phyloP scores from a whole-genome alignment of 2,113 vertebrate species.

The Zeus faber region DNA sequence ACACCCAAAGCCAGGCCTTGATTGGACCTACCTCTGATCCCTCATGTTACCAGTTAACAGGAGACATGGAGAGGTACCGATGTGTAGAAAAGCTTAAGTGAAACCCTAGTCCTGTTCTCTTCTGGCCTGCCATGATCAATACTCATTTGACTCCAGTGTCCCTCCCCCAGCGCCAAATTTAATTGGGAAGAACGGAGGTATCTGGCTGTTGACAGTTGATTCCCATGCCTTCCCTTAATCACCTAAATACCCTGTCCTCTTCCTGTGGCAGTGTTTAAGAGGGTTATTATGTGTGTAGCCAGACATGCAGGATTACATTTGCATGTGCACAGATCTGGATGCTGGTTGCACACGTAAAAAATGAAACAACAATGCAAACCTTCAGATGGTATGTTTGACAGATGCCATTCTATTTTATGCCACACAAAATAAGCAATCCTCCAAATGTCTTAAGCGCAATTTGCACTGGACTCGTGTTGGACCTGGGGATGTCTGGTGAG shows the following conservation, averaged over 20 bases:
- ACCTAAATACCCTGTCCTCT: constrained; percentile 11
- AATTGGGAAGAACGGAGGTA: constrained; percentile 64
- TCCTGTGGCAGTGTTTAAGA: constrained; percentile 50
- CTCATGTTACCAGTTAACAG: constrained; percentile 69
- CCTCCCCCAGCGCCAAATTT: constrained; percentile 66
- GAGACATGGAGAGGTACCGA: constrained; percentile 67
- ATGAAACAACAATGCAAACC: too few relatives aligned
- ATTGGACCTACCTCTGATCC: constrained; percentile 63
- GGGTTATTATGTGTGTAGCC: constrained; percentile 58
- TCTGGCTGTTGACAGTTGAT: constrained; percentile 67
- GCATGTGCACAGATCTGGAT: constrained; percentile 16
- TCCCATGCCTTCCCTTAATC: constrained; percentile 44
- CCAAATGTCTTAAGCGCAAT: too few relatives aligned
- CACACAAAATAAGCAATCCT: too few relatives aligned
- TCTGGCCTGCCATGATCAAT: constrained; percentile 67
- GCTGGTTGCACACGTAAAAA: neutral
- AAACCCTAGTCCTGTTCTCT: constrained; percentile 46
- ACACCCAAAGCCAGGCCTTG: constrained; percentile 54
- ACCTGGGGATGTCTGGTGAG: too few relatives aligned
- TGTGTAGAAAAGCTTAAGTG: constrained; percentile 60
- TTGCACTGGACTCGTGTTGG: too few relatives aligned
- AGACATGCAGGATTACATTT: constrained; percentile 36
- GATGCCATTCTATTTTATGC: too few relatives aligned
- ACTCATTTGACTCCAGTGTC: constrained; percentile 65
- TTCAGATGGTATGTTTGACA: too few relatives aligned